Evolutionary conservation across 2,113 vertebrate genomes (phyloP).

Genomic region (Equus przewalskii): DNA sequence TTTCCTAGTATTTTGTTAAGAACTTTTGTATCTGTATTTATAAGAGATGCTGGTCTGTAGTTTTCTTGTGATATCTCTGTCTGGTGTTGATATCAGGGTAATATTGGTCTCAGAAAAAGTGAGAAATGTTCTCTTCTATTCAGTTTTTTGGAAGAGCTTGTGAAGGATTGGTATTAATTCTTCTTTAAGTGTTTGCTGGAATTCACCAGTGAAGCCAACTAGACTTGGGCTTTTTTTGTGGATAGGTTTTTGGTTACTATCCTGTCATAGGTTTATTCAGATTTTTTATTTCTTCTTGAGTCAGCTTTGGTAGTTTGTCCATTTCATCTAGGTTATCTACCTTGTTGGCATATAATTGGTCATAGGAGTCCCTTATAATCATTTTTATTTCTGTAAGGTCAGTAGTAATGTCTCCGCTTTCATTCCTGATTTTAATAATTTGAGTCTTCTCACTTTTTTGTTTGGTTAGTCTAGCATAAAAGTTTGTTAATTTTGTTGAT

Average conservation of each 20-base stretch:
- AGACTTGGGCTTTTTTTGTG: not conserved
- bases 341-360: not conserved
- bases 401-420: not conserved
- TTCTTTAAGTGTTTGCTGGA: not conserved
- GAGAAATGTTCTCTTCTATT: not conserved
- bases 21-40: not conserved
- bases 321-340: not conserved
- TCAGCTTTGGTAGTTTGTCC: constrained; percentile 4
- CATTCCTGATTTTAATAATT: not conserved
- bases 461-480: not conserved
- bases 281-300: not conserved
- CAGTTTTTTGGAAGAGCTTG: not conserved
- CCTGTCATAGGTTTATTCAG: not conserved
- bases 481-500: not conserved
- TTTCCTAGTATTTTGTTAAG: not conserved
- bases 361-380: not conserved
- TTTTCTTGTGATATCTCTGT: not conserved
- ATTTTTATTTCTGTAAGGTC: not conserved
- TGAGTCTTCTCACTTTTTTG: not conserved
- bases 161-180: not conserved
- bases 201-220: not conserved
- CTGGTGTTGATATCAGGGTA: not conserved
- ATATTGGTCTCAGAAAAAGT: not conserved
- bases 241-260: not conserved
- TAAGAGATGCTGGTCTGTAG: not conserved